Percentiles rank a stretch among this genome's conserved stretches.
Evolutionary conservation across 1,140 invertebrate genomes (phyloP).

Genomic region (Drosophila nasuta): DNA sequence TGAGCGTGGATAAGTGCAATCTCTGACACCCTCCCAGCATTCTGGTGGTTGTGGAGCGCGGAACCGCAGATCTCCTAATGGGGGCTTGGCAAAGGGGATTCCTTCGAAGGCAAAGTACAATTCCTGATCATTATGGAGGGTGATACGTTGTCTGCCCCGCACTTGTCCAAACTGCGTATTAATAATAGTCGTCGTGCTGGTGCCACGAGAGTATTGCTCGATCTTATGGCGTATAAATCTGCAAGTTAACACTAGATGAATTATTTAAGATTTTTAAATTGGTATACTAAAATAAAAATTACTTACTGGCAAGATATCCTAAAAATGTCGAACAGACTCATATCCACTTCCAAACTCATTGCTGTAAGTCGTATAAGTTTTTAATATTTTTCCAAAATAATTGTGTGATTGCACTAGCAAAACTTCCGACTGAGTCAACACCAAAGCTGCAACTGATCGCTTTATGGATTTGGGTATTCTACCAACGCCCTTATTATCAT

Average conservation of each 20-base stretch:
- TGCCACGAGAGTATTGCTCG: conserved; percentile 55
- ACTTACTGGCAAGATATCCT: conserved; percentile 4
- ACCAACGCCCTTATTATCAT: too few relatives aligned
- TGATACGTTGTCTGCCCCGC: conserved; percentile 54
- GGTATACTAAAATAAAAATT: not conserved
- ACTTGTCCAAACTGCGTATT: conserved; percentile 54
- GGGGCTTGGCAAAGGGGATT: conserved; percentile 89
- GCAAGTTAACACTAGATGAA: not conserved
- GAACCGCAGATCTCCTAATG: conserved; percentile 88
- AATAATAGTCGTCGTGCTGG: conserved; percentile 52
- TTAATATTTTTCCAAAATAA: conserved; percentile 31
- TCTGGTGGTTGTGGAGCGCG: conserved; percentile 86
- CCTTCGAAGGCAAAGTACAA: conserved; percentile 85
- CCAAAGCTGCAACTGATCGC: conserved; percentile 47
- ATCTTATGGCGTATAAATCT: conserved; percentile 64
- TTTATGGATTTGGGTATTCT: not conserved
- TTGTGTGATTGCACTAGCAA: not conserved
- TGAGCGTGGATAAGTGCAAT: conserved; percentile 69
- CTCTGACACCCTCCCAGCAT: conserved; percentile 86
- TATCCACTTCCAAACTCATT: conserved; percentile 54
- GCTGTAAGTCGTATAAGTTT: not conserved
- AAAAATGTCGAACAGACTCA: conserved; percentile 42
- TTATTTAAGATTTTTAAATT: not conserved
- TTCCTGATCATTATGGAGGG: conserved; percentile 59
- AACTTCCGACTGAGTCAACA: conserved; percentile 43